phyloP scores from a whole-genome alignment of 37 sponge, comb jelly and placozoan genomes.

The Theonella swinhoei region DNA sequence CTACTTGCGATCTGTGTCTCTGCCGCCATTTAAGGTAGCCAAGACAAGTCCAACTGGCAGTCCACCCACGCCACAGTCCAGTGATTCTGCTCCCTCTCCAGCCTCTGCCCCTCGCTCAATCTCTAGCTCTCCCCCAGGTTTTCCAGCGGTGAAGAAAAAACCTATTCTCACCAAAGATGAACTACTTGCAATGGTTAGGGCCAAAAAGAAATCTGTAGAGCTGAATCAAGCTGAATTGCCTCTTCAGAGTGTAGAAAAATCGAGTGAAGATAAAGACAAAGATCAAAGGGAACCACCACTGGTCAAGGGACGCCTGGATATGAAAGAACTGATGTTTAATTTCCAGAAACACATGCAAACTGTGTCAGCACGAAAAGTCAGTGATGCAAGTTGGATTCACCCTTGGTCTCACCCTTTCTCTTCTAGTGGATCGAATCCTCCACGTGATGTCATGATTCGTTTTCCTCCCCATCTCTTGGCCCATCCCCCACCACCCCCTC shows the following conservation, averaged over 20 bases:
- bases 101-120: neutral
- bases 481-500: neutral
- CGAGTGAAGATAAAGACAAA: neutral
- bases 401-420: neutral
- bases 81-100: neutral
- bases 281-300: neutral
- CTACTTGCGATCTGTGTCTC: neutral
- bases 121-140: neutral
- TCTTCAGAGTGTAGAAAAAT: no score
- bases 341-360: conserved; percentile 19
- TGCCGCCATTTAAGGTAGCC: neutral
- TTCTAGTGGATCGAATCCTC: neutral
- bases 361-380: neutral
- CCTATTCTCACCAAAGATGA: conserved; percentile 32
- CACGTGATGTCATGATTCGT: neutral
- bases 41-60: neutral
- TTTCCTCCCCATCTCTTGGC: neutral
- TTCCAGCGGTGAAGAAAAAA: neutral
- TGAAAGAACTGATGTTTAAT: conserved; percentile 29
- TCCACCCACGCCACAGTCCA: neutral
- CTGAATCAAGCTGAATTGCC: no score
- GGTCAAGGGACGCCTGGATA: neutral
- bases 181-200: conserved; percentile 36
- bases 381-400: conserved; percentile 13
- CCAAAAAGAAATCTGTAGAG: conserved; percentile 2